Percentiles rank a stretch among this genome's conserved stretches.
Conservation (phyloP, 1,140 invertebrate genomes). For the Diorhabda sublineata region DNA sequence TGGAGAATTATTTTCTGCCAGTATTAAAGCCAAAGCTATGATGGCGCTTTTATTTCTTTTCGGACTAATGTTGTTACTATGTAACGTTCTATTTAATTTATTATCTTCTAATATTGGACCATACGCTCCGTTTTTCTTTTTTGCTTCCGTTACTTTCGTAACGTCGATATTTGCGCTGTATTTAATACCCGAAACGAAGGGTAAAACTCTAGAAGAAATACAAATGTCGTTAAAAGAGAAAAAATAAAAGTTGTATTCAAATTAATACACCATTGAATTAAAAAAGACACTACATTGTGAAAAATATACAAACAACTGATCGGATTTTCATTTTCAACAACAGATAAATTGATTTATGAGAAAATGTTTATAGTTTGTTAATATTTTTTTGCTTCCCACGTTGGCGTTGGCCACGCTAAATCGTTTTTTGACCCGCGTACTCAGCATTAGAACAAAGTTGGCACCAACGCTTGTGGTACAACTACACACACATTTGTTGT, state of each 20-base stretch:
- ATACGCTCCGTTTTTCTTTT: conserved; percentile 76
- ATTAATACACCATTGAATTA: not conserved
- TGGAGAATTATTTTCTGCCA: conserved; percentile 42
- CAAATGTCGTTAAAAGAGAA: conserved; percentile 62
- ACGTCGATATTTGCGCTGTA: conserved; percentile 75
- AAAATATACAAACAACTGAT: no score
- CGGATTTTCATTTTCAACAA: no score
- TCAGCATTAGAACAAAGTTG: no score
- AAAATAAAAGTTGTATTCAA: not conserved
- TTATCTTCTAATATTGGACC: conserved; percentile 56
- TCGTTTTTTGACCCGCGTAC: no score
- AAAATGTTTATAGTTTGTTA: no score
- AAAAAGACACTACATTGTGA: no score
- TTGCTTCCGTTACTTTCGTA: conserved; percentile 64
- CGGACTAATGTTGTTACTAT: conserved; percentile 34
- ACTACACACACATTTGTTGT: no score
- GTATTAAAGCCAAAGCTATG: conserved; percentile 38
- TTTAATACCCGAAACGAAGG: conserved; percentile 88
- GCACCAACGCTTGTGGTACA: no score
- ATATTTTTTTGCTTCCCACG: no score
- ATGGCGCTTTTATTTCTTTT: conserved; percentile 28
- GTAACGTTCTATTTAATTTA: conserved; percentile 43
- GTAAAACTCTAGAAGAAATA: conserved; percentile 84
- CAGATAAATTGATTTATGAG: no score
- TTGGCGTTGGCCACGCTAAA: no score